Conservation (phyloP, 2,113 vertebrate species). For the Tupaia chinensis region DNA sequence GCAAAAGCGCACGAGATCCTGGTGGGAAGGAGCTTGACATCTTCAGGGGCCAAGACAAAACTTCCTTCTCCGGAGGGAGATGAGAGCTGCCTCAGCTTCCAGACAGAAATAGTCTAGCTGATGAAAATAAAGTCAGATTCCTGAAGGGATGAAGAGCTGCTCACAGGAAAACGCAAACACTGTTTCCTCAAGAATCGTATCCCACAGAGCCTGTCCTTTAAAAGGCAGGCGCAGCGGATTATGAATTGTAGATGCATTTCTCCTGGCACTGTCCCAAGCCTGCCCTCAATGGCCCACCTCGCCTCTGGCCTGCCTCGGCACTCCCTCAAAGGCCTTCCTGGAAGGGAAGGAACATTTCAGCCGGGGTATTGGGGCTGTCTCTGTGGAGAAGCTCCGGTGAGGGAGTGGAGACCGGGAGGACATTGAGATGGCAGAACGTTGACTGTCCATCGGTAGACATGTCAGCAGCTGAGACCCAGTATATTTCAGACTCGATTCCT, state of each 20-base stretch:
- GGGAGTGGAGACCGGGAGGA: background rate
- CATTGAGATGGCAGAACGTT: fast-evolving
- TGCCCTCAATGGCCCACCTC: background rate
- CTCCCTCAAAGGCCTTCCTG: background rate
- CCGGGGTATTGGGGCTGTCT: background rate
- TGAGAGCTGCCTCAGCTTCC: background rate
- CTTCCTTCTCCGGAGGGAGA: slow-evolving; percentile 20
- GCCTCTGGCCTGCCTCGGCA: background rate
- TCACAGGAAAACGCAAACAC: slow-evolving; percentile 15
- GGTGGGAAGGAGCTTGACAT: background rate
- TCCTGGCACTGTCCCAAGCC: background rate
- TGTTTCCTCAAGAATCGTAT: background rate
- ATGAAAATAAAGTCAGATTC: slow-evolving; percentile 62
- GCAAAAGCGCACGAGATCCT: background rate
- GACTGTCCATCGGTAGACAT: background rate
- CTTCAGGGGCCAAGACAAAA: background rate
- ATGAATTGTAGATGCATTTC: slow-evolving; percentile 1
- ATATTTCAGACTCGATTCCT: background rate
- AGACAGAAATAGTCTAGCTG: slow-evolving; percentile 30
- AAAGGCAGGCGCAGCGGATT: background rate
- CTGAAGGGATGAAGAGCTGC: slow-evolving; percentile 54
- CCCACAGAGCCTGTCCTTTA: slow-evolving; percentile 71
- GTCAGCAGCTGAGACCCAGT: background rate
- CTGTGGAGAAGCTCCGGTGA: background rate
- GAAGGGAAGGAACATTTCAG: background rate